Percentiles rank a stretch among this genome's conserved stretches.
These are phyloP conservation scores for Myripristis murdjan DNA, from an alignment of 2,797 vertebrate species.

Conservation along the genomic window DNA sequence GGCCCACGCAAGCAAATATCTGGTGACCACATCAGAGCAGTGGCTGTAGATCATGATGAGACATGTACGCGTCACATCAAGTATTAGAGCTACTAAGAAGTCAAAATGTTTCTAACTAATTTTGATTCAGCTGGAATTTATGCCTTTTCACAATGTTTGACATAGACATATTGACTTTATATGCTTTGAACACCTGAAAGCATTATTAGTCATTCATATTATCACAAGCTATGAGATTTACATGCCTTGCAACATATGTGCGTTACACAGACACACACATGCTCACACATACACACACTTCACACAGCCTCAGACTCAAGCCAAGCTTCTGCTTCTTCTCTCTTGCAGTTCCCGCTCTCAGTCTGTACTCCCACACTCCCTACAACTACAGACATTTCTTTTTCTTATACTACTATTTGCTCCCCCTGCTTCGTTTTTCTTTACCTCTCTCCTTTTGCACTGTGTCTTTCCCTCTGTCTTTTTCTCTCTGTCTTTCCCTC, in stretches of 20 bases:
- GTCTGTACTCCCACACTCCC: conserved; percentile 53
- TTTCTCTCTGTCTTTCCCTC: conserved; percentile 29
- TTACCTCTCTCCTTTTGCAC: conserved; percentile 50
- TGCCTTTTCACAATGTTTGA: neutral
- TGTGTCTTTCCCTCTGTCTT: conserved; percentile 16
- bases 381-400: conserved; percentile 63
- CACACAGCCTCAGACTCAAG: conserved; percentile 8
- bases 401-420: conserved; percentile 40
- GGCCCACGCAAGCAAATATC: conserved; percentile 31
- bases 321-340: conserved; percentile 67
- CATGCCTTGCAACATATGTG: conserved; percentile 13
- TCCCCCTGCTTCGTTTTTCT: conserved; percentile 34
- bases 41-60: conserved; percentile 9
- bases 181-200: conserved; percentile 46
- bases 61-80: conserved; percentile 1
- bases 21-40: conserved; percentile 44
- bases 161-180: conserved; percentile 36
- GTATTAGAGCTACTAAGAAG: neutral
- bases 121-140: neutral
- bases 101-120: conserved; percentile 4
- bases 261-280: conserved; percentile 3
- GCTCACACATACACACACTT: conserved; percentile 8
- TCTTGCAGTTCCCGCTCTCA: conserved; percentile 62
- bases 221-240: conserved; percentile 57
- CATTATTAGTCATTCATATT: conserved; percentile 46